Percentiles rank a stretch among this genome's conserved stretches.
phyloP scores from a whole-genome alignment of 2,113 vertebrate genomes.

The Seriola quinqueradiata region DNA sequence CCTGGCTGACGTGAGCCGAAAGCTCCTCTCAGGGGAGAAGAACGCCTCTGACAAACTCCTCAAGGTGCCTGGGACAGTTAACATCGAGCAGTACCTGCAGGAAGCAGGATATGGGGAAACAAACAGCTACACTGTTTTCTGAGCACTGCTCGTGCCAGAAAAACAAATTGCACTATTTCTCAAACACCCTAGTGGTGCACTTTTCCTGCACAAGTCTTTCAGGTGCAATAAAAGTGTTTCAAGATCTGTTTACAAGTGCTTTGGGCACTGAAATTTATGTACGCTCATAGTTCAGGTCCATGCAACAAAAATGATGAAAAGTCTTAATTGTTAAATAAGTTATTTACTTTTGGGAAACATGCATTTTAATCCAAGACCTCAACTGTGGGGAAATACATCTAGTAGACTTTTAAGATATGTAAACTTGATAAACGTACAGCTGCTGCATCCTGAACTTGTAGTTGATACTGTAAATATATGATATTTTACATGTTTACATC shows the following conservation, averaged over 20 bases:
- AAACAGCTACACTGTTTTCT: constrained; percentile 85
- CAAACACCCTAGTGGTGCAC: constrained; percentile 8
- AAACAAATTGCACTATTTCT: constrained; percentile 31
- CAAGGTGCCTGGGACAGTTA: constrained; percentile 84
- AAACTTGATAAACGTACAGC: constrained; percentile 46
- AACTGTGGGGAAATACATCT: not conserved
- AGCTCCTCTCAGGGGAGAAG: constrained; percentile 83
- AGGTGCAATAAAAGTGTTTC: constrained; percentile 12
- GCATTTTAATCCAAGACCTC: not conserved
- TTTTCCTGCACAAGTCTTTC: constrained; percentile 14
- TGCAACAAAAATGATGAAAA: not conserved
- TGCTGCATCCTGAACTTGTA: constrained; percentile 22
- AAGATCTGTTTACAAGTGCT: constrained; percentile 6
- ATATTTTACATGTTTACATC: constrained; percentile 53
- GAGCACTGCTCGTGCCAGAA: constrained; percentile 15
- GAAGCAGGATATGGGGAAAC: constrained; percentile 83
- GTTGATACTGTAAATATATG: constrained; percentile 30
- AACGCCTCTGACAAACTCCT: constrained; percentile 87
- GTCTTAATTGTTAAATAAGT: not conserved
- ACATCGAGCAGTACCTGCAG: constrained; percentile 81
- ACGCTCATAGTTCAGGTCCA: not conserved
- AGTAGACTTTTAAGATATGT: constrained; percentile 12
- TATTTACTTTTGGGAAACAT: constrained; percentile 9
- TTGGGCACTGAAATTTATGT: not conserved
- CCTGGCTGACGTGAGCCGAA: constrained; percentile 81